phyloP scores from a whole-genome alignment of 2,797 vertebrate species.

The Lacerta bilineata region DNA sequence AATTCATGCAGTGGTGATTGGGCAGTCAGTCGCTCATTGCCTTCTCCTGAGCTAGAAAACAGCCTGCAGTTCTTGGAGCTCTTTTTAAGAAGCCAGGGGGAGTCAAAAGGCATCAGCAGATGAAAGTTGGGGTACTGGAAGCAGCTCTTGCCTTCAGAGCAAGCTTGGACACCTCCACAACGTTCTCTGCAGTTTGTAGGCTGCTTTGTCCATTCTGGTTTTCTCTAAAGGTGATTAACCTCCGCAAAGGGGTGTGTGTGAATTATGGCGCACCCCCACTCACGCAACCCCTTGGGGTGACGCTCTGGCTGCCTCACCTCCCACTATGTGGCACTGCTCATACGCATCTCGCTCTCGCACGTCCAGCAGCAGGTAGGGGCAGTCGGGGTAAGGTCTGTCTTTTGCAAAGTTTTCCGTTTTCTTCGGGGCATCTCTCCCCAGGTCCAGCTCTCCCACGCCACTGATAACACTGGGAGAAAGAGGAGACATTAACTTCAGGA shows the following conservation, averaged over 20 bases:
- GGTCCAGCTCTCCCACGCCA: conserved; percentile 91
- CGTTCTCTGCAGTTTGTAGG: neutral
- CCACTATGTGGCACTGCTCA: conserved; percentile 90
- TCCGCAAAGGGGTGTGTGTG: too few relatives aligned
- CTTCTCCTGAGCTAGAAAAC: neutral
- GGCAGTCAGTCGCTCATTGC: neutral
- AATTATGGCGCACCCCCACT: neutral
- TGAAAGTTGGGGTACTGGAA: neutral
- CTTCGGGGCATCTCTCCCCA: conserved; percentile 78
- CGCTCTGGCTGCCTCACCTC: conserved; percentile 80
- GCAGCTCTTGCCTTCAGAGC: neutral
- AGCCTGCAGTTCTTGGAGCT: neutral
- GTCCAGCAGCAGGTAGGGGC: conserved; percentile 95
- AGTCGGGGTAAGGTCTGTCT: conserved; percentile 87
- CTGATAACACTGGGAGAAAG: conserved; percentile 87
- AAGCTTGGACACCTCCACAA: neutral
- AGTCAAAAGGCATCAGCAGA: neutral
- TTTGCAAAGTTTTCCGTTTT: conserved; percentile 45
- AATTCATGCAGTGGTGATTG: neutral
- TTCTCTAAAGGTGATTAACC: neutral
- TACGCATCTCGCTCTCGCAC: conserved; percentile 90
- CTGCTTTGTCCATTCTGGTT: neutral
- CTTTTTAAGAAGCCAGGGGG: neutral
- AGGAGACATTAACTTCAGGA: neutral
- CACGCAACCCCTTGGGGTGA: too few relatives aligned